Percentiles rank a stretch among this genome's conserved stretches.
Conservation (phyloP, 2,113 vertebrate species). For the Arvicanthis niloticus region DNA sequence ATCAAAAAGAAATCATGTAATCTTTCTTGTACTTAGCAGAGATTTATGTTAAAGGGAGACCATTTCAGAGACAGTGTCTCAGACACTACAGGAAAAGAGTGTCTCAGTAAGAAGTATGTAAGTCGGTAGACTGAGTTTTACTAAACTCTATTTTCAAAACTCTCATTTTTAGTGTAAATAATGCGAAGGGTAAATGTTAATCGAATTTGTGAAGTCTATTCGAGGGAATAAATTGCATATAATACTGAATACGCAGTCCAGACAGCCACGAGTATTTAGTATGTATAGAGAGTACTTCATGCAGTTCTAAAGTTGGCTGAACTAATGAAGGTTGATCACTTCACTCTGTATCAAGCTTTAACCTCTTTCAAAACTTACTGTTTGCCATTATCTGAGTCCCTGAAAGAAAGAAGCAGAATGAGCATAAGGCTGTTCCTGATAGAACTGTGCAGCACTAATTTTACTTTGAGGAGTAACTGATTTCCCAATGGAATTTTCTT, state of each 20-base stretch:
- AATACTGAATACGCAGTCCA: constrained; percentile 47
- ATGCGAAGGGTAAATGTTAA: constrained; percentile 19
- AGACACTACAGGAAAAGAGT: not conserved
- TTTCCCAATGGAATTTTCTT: constrained; percentile 36
- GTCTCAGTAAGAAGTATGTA: constrained; percentile 19
- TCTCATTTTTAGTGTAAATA: not conserved
- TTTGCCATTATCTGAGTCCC: not conserved
- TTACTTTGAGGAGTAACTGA: constrained; percentile 27
- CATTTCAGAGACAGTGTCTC: constrained; percentile 46
- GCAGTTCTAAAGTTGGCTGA: constrained; percentile 20
- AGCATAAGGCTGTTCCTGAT: constrained; percentile 48
- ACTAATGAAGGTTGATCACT: constrained; percentile 20
- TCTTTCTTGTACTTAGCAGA: not conserved
- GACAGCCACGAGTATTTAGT: not conserved
- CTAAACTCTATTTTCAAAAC: constrained; percentile 46
- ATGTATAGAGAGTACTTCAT: constrained; percentile 60
- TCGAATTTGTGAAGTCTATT: constrained; percentile 44
- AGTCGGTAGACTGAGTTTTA: constrained; percentile 42
- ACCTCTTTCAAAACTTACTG: constrained; percentile 14
- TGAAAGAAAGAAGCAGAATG: not conserved
- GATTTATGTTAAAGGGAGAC: constrained; percentile 40
- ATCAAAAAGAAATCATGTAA: constrained; percentile 30
- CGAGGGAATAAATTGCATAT: not conserved
- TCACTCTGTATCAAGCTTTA: constrained; percentile 53
- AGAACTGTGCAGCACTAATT: not conserved